Evolutionary conservation across 2,797 vertebrate species (phyloP).

Genomic region (Helostoma temminkii): DNA sequence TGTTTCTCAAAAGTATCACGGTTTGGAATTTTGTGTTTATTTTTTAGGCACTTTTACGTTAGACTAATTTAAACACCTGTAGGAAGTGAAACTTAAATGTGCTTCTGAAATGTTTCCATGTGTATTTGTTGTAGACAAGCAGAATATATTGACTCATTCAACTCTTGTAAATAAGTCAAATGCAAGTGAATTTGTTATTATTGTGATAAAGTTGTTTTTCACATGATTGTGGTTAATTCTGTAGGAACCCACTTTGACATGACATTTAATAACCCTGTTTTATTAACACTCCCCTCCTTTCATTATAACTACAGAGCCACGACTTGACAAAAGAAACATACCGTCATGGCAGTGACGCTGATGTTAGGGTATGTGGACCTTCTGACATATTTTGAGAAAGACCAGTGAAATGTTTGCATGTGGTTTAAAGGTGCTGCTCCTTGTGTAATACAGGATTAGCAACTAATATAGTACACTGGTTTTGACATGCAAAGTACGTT

Average conservation of each 20-base stretch:
- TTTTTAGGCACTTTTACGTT: too few relatives aligned
- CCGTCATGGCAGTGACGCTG: constrained; percentile 72
- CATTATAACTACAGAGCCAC: constrained; percentile 80
- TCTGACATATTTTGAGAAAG: constrained; percentile 45
- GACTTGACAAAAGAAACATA: constrained; percentile 81
- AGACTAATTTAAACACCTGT: too few relatives aligned
- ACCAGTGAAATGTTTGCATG: constrained; percentile 40
- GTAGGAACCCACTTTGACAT: constrained; percentile 50
- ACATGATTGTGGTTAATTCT: constrained; percentile 14
- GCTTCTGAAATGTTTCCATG: neutral
- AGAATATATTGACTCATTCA: neutral
- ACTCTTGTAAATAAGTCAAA: neutral
- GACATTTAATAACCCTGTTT: constrained; percentile 76
- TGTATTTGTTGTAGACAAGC: neutral
- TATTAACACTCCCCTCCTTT: constrained; percentile 59
- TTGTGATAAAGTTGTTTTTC: neutral
- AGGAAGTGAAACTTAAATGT: neutral
- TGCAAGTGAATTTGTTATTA: neutral
- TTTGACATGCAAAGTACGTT: neutral
- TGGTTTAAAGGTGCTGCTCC: constrained; percentile 16
- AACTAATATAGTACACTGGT: neutral
- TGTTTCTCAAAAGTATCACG: too few relatives aligned
- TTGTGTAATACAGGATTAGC: neutral
- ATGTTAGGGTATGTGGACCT: constrained; percentile 80
- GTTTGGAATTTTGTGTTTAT: too few relatives aligned